Evolutionary conservation across 2,888 invertebrate genomes (phyloP), one percentile per base, ranked within the genome.

Genomic region (Drosophila greeni): DNA sequence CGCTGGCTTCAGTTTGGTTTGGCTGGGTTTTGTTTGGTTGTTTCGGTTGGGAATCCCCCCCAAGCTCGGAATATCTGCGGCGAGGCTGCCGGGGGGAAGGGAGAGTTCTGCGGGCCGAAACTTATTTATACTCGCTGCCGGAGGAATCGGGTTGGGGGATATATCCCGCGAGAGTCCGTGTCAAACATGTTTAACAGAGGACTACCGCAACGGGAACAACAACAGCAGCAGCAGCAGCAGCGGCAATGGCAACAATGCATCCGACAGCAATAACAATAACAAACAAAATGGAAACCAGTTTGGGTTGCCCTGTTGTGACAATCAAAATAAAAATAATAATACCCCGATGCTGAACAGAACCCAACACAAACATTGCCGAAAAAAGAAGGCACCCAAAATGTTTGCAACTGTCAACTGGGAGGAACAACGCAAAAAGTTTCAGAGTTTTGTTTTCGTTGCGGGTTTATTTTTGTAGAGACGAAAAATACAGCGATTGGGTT

Each of bases 151-250:
- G 74, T 18, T 37, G 20, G 23, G 40, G 73, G 43, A 70, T 66
- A 39, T 72, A 78, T 62, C 77, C 82, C 79, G 73, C 64, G 79
- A 78, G 77, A 81, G 76, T 75, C 79, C 76, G 72, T 78, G 79
- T 82, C 79, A 78, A 77, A 75, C 75, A 76, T 81, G 81, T 69
- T 73, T 72, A 74, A 79, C 72, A 74, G 68, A 74, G 82, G 73
- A 77, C 82, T 83, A 81, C 81, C 81, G 65, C 83, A 78, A 78
- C 45, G 45, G 20, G 45, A 47, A 47, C 70, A 78, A 73, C 80
- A 79, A 11, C 42, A 42, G n/a, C 40, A 24, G 24, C n/a, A 74
- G 72, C 79, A 73, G 23, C 40, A 40, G 42, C 23, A 5, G 42
- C 24, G 5, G 42, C 42, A 24, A 42, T 16, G 42, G 57, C 74